Conservation (phyloP, 2,888 invertebrate species). For the Electrophaes corylata region DNA sequence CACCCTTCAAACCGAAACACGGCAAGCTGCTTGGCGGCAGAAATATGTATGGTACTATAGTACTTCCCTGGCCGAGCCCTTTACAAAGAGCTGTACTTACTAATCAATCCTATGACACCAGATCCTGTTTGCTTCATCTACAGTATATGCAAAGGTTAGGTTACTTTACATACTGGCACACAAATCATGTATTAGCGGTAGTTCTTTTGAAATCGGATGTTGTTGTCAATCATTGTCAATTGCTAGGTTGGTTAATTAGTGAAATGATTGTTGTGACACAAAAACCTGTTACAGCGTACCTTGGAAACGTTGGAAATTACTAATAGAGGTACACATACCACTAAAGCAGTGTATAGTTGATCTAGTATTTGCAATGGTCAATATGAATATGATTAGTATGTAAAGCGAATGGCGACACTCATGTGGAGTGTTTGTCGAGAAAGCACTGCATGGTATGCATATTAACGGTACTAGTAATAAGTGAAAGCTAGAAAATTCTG, state of each 20-base stretch:
- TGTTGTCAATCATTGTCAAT: neutral
- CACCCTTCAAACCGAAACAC: too few relatives aligned
- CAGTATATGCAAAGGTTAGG: too few relatives aligned
- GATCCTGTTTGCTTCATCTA: too few relatives aligned
- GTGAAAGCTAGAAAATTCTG: conserved; percentile 42
- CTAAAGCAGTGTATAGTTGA: neutral
- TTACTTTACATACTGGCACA: too few relatives aligned
- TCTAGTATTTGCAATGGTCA: conserved; percentile 24
- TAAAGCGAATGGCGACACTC: conserved; percentile 43
- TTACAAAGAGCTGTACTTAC: too few relatives aligned
- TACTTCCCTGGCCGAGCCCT: too few relatives aligned
- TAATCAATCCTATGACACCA: too few relatives aligned
- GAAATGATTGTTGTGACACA: neutral
- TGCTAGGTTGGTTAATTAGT: neutral
- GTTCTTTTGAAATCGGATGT: neutral
- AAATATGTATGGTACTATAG: too few relatives aligned
- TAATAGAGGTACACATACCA: neutral
- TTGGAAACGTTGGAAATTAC: too few relatives aligned
- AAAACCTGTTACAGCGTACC: too few relatives aligned
- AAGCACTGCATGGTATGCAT: conserved; percentile 54
- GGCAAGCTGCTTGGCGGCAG: too few relatives aligned
- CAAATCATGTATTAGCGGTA: neutral
- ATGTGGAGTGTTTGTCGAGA: conserved; percentile 53
- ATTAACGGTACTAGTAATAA: conserved; percentile 40
- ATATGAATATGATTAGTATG: conserved; percentile 60